A percentile compares a stretch with the other conserved stretches of the same genome.
Evolutionary conservation across 2,113 vertebrate species (phyloP).

Genomic region (Heptranchias perlo): DNA sequence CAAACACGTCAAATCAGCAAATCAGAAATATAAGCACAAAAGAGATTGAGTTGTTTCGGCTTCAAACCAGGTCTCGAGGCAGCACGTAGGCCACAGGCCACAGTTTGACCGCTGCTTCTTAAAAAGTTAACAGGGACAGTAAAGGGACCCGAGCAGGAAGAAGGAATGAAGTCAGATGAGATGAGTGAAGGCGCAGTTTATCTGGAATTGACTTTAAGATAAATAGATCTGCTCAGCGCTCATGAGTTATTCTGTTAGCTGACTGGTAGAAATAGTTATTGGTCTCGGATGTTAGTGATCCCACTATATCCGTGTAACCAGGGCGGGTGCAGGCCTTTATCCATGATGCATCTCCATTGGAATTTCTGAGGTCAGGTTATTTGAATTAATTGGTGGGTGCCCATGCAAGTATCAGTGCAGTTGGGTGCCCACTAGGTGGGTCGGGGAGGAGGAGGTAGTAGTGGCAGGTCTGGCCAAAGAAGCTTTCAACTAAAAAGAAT

Average conservation of each 20-base stretch:
- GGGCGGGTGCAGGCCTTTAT: not conserved
- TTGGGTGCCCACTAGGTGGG: not conserved
- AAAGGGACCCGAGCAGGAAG: not conserved
- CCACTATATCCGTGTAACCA: not conserved
- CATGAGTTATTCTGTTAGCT: not conserved
- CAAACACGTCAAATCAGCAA: not conserved
- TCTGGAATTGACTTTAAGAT: not conserved
- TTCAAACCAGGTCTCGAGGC: not conserved
- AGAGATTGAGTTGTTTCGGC: not conserved
- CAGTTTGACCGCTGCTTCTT: not conserved
- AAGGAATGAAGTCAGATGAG: not conserved
- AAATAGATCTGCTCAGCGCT: not conserved
- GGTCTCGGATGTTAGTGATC: not conserved
- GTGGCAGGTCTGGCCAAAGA: not conserved
- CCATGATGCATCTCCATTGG: not conserved
- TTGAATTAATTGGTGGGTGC: no score
- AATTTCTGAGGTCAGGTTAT: not conserved
- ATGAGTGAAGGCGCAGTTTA: not conserved
- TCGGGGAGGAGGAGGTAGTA: not conserved
- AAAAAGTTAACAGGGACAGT: not conserved
- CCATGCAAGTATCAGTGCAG: no score
- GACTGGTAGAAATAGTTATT: not conserved
- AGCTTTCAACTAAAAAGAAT: no score
- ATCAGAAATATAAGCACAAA: not conserved
- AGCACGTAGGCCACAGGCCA: not conserved